A percentile compares a stretch with the other conserved stretches of the same genome.
These are phyloP conservation scores for Myrmophylax atrothorax DNA, from an alignment of 2,113 vertebrate species.

Conservation along the genomic window DNA sequence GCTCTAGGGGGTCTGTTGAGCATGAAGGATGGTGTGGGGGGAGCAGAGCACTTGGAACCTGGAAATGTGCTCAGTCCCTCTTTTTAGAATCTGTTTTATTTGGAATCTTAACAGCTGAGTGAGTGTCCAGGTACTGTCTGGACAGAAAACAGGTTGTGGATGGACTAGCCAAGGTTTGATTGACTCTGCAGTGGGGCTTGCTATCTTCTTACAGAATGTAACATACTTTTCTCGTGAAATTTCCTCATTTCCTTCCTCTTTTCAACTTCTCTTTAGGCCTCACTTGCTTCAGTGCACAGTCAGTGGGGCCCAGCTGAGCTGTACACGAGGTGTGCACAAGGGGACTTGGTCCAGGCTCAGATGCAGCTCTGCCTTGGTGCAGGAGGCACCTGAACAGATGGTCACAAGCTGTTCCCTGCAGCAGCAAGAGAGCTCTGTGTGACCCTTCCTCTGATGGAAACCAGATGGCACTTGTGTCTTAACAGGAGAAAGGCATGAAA, in stretches of 20 bases:
- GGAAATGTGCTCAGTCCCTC: not conserved
- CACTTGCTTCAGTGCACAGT: fast-evolving
- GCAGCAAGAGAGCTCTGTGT: not conserved
- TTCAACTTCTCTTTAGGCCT: not conserved
- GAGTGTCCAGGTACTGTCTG: not conserved
- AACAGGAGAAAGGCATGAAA: not conserved
- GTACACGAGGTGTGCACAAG: fast-evolving
- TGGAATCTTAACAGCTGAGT: not conserved
- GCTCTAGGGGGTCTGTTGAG: not conserved
- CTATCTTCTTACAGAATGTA: not conserved
- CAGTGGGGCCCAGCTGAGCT: not conserved
- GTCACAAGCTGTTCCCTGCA: not conserved
- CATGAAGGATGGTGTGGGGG: fast-evolving
- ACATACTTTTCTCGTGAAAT: not conserved
- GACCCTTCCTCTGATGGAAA: not conserved
- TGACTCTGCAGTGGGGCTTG: not conserved
- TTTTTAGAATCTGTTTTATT: no score
- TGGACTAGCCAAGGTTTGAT: not conserved
- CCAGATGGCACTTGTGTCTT: not conserved
- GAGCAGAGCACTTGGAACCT: not conserved
- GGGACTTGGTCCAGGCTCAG: not conserved
- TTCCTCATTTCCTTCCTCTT: slow-evolving; percentile 9
- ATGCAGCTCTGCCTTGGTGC: not conserved
- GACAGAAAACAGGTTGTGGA: not conserved
- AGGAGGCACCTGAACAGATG: not conserved